phyloP scores from a whole-genome alignment of 2,113 vertebrate genomes.

The Semicossyphus pulcher region DNA sequence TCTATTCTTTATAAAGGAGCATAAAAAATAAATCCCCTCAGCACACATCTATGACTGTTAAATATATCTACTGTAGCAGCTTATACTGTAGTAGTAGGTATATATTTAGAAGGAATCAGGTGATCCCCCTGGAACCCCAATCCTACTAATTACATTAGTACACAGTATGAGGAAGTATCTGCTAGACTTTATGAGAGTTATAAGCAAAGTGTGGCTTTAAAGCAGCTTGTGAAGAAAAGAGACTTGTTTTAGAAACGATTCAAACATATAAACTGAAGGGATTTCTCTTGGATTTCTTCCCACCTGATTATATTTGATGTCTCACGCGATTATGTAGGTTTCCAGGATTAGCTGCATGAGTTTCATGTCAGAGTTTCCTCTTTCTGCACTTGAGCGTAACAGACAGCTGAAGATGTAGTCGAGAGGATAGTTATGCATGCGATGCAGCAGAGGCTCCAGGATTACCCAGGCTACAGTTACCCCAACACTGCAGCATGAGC shows the following conservation, averaged over 20 bases:
- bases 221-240: background rate
- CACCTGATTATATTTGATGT: constrained; percentile 11
- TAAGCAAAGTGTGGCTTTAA: background rate
- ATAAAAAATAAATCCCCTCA: no score
- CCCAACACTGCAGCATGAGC: constrained; percentile 60
- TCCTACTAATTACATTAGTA: background rate
- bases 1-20: no score
- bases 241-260: no score
- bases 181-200: no score
- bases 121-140: background rate
- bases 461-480: constrained; percentile 61
- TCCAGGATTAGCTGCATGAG: constrained; percentile 37
- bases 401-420: constrained; percentile 70
- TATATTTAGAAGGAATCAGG: background rate
- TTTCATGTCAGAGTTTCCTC: constrained; percentile 48
- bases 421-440: constrained; percentile 45
- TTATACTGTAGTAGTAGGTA: no score
- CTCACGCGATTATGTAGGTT: constrained; percentile 3
- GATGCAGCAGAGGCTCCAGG: constrained; percentile 40
- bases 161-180: background rate
- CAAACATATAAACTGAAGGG: no score
- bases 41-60: background rate
- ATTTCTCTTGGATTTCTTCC: no score
- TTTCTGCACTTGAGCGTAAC: constrained; percentile 62
- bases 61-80: background rate